Conservation (phyloP, 2,888 invertebrate genomes). For the Ormyrus nitidulus region DNA sequence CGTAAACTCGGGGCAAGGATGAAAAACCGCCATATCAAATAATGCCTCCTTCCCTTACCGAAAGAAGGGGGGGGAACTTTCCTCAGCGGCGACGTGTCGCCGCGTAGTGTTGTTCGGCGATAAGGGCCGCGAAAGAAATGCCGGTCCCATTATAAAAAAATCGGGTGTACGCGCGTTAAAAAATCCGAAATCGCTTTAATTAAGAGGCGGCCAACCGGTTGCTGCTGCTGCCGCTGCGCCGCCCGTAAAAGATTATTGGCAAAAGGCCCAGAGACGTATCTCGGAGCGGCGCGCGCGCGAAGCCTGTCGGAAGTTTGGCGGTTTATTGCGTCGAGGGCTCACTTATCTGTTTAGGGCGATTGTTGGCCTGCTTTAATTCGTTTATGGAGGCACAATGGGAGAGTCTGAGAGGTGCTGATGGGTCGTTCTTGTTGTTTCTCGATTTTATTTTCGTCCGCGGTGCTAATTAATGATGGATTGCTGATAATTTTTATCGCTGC, state of each 20-base stretch:
- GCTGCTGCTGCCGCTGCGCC: background rate
- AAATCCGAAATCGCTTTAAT: background rate
- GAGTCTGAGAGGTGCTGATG: too few species aligned
- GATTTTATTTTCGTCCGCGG: too few species aligned
- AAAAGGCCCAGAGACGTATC: background rate
- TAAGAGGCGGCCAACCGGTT: background rate
- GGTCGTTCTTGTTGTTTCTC: too few species aligned
- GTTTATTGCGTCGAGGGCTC: constrained; percentile 13
- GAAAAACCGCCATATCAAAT: too few species aligned
- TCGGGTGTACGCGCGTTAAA: background rate
- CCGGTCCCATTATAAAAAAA: background rate
- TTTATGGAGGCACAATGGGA: background rate
- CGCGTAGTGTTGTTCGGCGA: too few species aligned
- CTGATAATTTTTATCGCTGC: too few species aligned
- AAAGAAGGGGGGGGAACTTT: too few species aligned
- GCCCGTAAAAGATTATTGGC: constrained; percentile 16
- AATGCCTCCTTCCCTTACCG: too few species aligned
- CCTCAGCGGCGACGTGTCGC: too few species aligned
- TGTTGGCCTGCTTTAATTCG: constrained; percentile 22
- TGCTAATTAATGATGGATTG: too few species aligned
- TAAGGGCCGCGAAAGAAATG: too few species aligned
- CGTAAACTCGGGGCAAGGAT: too few species aligned
- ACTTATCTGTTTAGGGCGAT: constrained; percentile 19
- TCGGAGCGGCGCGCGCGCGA: background rate
- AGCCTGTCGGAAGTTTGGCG: constrained; percentile 14